These are phyloP conservation scores for Limnephilus auricula DNA, from an alignment of 2,888 invertebrate species.

Conservation along the genomic window DNA sequence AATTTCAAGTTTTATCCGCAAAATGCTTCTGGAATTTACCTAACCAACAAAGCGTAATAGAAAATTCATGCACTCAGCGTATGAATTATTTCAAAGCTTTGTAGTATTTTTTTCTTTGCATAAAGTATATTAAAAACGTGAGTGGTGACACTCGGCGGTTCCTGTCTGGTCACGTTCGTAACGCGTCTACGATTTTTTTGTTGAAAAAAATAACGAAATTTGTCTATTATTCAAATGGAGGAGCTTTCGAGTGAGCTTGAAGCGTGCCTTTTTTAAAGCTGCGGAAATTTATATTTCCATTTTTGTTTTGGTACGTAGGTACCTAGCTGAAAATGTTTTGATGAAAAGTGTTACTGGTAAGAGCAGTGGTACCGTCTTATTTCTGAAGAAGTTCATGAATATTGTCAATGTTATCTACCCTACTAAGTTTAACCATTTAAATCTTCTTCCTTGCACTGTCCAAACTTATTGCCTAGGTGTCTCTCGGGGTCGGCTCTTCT, in stretches of 20 bases:
- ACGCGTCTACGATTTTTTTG: background rate
- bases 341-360: no score
- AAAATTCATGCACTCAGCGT: background rate
- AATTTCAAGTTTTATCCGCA: background rate
- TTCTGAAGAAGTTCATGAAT: no score
- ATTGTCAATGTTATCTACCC: no score
- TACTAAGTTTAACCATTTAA: no score
- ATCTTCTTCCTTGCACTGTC: no score
- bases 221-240: slow-evolving; percentile 43
- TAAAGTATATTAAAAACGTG: background rate
- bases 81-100: background rate
- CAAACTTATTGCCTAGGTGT: no score
- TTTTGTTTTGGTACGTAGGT: background rate
- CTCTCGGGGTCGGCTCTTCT: no score
- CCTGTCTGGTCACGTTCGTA: background rate
- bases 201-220: slow-evolving; percentile 32
- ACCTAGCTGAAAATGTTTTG: no score
- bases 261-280: slow-evolving; percentile 6
- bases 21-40: background rate
- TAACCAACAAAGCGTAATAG: background rate
- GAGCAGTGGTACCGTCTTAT: no score
- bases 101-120: background rate
- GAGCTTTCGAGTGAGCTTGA: background rate
- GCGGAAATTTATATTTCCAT: slow-evolving; percentile 5
- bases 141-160: background rate